phyloP scores from a whole-genome alignment of 2,888 invertebrate genomes.

The Macrophya annulata region DNA sequence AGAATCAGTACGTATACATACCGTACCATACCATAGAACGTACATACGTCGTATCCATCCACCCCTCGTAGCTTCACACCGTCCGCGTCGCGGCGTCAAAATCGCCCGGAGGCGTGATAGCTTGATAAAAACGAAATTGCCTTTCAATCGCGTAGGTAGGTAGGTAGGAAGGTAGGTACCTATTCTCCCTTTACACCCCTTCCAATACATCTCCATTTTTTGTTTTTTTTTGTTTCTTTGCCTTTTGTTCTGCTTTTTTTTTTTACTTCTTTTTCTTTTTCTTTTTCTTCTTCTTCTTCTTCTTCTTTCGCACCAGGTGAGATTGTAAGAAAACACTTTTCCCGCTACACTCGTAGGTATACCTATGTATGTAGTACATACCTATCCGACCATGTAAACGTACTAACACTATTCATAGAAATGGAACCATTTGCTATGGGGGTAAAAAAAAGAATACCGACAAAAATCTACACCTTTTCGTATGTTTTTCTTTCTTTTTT shows the following conservation, averaged over 20 bases:
- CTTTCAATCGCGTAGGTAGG: constrained; percentile 39
- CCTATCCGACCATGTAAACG: background rate
- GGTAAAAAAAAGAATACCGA: background rate
- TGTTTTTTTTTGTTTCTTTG: background rate
- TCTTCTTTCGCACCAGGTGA: constrained; percentile 15
- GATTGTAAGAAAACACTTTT: constrained; percentile 37
- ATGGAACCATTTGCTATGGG: background rate
- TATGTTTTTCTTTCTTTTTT: background rate
- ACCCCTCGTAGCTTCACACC: constrained; percentile 18
- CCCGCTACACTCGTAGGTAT: background rate
- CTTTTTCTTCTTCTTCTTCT: background rate
- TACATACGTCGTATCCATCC: background rate
- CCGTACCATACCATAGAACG: background rate
- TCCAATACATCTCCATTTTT: background rate
- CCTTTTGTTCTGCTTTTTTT: background rate
- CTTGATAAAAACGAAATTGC: constrained; percentile 51
- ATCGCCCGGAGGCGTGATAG: constrained; percentile 39
- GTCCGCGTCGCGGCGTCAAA: background rate
- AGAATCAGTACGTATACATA: background rate
- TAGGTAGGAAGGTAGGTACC: constrained; percentile 1
- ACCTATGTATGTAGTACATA: no score
- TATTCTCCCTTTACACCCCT: background rate
- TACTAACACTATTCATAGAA: constrained; percentile 18
- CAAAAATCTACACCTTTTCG: background rate
- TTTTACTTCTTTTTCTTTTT: no score